Base-by-base conservation (phyloP, 1,140 invertebrate species). In the Prorops nasuta region DNA sequence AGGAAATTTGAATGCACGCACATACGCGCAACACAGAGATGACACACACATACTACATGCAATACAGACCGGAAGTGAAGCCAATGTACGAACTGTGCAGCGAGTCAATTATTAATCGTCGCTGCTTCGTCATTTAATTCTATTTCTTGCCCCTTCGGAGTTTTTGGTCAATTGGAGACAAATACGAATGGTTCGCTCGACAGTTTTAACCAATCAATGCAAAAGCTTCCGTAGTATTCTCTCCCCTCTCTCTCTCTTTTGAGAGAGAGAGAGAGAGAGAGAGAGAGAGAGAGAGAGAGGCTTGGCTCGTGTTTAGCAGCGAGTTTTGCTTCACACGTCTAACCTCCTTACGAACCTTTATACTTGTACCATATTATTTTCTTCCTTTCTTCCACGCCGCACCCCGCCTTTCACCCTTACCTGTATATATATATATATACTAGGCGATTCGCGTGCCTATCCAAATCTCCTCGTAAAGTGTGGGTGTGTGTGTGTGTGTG, bases 371-470 rank as follows among this genome's bases (percentile, higher is more conserved):
- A 62, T 21, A 16, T 54, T 56, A 50, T 53, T 43, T 51, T 43
- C 9, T 24, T 18, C 31, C 4, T 8, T 7, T 35, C 12, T 21
- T 17, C 43, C 4, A 3, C 18, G 3, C 20, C 35, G 8, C 6
- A 28, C 6, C 24, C 39, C 60, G 54, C 56, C 57, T 56, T 44
- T 50, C 24, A 53, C 51, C 39, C 35, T 49, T 36, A 44, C 48
- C 31, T 49, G 38, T 47, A 31, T 47, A 35, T 2, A n/a, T 18
- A 7, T 41, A n/a, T n/a, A n/a, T n/a, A n/a, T n/a, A n/a, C n/a
- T n/a, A n/a, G n/a, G n/a, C n/a, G n/a, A n/a, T 48, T 53, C 56
- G 56, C 56, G 56, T 58, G 56, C 56, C 58, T 60, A 49, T 60
- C 32, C 48, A 56, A 60, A 60, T 53, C 44, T 53, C 54, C 49